Conservation (phyloP, 2,888 invertebrate genomes). For the Dyspetes luteomarginatus region DNA sequence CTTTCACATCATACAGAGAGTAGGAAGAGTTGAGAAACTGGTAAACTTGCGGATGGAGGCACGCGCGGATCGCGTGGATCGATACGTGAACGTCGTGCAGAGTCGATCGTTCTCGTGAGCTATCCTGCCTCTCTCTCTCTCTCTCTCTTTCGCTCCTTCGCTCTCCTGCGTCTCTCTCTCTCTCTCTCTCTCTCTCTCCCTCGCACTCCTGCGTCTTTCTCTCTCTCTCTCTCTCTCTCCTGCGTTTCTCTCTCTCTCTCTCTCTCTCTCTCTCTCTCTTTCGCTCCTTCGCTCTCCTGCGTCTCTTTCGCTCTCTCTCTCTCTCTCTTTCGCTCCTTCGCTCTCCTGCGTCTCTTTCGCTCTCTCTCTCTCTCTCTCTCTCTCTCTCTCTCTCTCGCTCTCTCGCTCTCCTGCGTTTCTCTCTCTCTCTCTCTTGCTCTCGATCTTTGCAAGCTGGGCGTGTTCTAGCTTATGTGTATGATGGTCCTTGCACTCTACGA, state of each 20-base stretch:
- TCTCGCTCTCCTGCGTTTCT: background rate
- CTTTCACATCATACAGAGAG: conserved; percentile 16
- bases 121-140: conserved; percentile 5
- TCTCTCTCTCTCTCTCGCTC: background rate
- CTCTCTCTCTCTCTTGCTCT: background rate
- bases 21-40: conserved; percentile 58
- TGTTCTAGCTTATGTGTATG: background rate
- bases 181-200: no score
- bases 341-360: no score
- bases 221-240: no score
- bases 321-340: background rate
- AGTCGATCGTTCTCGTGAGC: conserved; percentile 50
- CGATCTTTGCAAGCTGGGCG: background rate
- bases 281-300: background rate
- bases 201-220: no score
- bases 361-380: no score
- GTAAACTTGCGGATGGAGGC: conserved; percentile 53
- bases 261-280: background rate
- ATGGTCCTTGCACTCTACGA: conserved; percentile 41
- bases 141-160: no score
- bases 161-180: no score
- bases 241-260: no score
- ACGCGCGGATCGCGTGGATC: conserved; percentile 67
- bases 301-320: background rate
- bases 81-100: conserved; percentile 61